Evolutionary conservation across 2,113 vertebrate genomes (phyloP), one percentile per base, ranked within the genome.

Genomic region (Gallinago undulata): DNA sequence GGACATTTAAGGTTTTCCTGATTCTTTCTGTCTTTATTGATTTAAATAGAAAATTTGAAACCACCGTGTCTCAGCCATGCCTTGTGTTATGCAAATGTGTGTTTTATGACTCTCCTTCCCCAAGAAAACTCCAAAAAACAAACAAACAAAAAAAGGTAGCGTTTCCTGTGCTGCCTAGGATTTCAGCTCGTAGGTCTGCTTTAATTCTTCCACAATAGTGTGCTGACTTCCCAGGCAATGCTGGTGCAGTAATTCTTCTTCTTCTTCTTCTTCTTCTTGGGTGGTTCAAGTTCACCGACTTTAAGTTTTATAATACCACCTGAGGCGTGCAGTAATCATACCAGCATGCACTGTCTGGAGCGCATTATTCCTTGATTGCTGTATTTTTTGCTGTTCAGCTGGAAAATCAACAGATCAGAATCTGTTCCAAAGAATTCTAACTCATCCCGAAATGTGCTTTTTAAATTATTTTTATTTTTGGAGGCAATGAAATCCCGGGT

Each of bases 361-460:
- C 47, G 41, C 78, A 41, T 96, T 92, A 81, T 79, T 93, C 64
- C 56, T 81, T 74, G 63, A 93, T 93, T 85, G 53, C 23, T 94
- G 39, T 83, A 25, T 70, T 82, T 87, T 55, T 72, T 90, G 25
- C 19, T 62, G 17, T 80, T 33, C 1, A 6, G 28, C 30, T 85
- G n/a, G 62, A 56, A 87, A 95, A 85, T 56, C 57, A 82, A 75
- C 31, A 19, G 6, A 76, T 56, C 39, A 60, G 48, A 68, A 60
- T 63, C 45, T 48, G n/a, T 75, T 90, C 73, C 88, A 94, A 87
- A 75, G 39, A 62, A 74, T 70, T 93, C 14, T 57, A 82, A 77
- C 39, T 56, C 10, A 59, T 90, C 45, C 89, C 90, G 66, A 83
- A 84, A 41, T 35, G 11, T 19, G 64, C 69, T 30, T 23, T 77